phyloP scores from a whole-genome alignment of 2,888 invertebrate species.

The Nymphalis polychloros region DNA sequence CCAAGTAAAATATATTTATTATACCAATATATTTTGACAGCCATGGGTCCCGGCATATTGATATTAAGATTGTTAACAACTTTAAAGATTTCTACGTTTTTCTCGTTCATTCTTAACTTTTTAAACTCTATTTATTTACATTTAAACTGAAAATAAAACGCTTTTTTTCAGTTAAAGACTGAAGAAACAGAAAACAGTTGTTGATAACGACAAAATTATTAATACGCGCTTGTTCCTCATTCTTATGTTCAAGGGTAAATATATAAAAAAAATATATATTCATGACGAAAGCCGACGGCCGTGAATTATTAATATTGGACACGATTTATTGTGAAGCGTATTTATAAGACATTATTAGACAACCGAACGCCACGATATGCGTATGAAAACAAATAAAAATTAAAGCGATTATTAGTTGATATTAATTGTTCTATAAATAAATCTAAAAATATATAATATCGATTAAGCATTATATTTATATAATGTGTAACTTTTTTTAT shows the following conservation, averaged over 20 bases:
- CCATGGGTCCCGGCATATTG: no score
- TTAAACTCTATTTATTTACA: background rate
- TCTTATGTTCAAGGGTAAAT: constrained; percentile 42
- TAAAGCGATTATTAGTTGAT: background rate
- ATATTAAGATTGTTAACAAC: no score
- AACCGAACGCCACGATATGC: constrained; percentile 15
- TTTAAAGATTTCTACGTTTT: no score
- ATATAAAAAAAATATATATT: constrained; percentile 36
- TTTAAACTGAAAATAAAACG: background rate
- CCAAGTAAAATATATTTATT: no score
- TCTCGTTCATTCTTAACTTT: background rate
- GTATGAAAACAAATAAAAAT: background rate
- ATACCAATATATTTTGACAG: no score
- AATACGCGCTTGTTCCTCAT: constrained; percentile 45
- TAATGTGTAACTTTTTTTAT: no score
- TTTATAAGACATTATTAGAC: constrained; percentile 24
- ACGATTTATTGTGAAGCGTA: constrained; percentile 21
- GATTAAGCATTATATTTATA: no score
- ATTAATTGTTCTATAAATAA: no score
- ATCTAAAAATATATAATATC: no score
- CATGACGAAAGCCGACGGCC: constrained; percentile 50
- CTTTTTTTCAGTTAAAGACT: background rate
- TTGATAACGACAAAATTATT: constrained; percentile 17
- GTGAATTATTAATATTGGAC: constrained; percentile 45
- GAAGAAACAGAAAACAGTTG: background rate